Evolutionary conservation across 2,888 invertebrate genomes (phyloP), one percentile per base, ranked within the genome.

Genomic region (Parelbella ahira): DNA sequence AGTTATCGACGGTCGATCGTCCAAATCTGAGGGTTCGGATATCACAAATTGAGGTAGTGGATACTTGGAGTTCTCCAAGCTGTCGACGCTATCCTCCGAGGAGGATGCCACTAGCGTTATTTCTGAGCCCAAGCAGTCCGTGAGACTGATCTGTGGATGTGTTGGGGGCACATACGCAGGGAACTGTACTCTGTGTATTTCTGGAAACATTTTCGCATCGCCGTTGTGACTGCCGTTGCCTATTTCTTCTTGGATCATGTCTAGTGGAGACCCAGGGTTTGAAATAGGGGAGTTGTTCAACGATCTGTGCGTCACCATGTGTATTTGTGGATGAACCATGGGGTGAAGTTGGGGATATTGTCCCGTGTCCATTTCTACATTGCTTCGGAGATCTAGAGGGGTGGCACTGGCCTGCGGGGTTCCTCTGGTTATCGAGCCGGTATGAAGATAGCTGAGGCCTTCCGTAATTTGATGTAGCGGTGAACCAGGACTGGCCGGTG

Each of bases 141-240:
- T 97, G 4, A 97, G 90, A 55, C 96, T 97, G 47, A 97, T 97
- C 74, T 96, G 96, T 0, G 97, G 97, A 68, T 94, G 91, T 6
- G 68, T 83, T 0, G 69, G 50, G 0, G 63, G 53, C 27, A 3
- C 4, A 15, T 70, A 76, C 1, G 45, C 59, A 1, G 74, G 65
- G 12, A 70, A 69, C 57, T 68, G 47, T 62, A 68, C 45, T 67
- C 60, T 50, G 78, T 68, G 52, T 58, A n/a, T n/a, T n/a, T 72
- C 67, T 49, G 60, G 77, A 34, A 61, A 63, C 3, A 44, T 19
- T 27, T 56, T 59, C 0, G 41, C 29, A 6, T 60, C 62, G 0
- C 49, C 53, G 55, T 65, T 71, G 8, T 68, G 76, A 1, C 63
- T 81, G 0, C 88, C 88, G 30, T 82, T 86, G 0, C 91, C 91